A percentile compares a stretch with the other conserved stretches of the same genome.
Conservation (phyloP, 2,888 invertebrate species). For the Stenoptilia bipunctidactyla region DNA sequence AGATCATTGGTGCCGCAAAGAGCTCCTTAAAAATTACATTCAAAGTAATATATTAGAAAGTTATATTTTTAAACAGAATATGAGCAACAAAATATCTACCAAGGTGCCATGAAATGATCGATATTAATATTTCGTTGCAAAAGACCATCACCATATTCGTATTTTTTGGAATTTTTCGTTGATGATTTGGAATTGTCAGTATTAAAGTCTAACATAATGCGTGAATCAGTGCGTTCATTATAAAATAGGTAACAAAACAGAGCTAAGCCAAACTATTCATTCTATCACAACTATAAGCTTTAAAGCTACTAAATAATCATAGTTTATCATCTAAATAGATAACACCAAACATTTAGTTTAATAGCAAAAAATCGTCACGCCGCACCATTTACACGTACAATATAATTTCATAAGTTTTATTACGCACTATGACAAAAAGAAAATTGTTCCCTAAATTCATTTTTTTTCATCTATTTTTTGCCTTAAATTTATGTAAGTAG, state of each 20-base stretch:
- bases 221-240: too few species aligned
- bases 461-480: conserved; percentile 9
- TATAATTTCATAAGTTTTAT: conserved; percentile 27
- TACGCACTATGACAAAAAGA: conserved; percentile 20
- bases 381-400: conserved; percentile 15
- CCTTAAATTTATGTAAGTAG: conserved; percentile 1
- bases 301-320: not conserved
- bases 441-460: conserved; percentile 26
- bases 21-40: too few species aligned
- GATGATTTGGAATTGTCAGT: too few species aligned
- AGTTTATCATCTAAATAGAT: not conserved
- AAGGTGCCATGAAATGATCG: too few species aligned
- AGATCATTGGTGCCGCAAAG: too few species aligned
- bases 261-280: not conserved
- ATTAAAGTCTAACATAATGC: not conserved
- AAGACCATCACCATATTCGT: too few species aligned
- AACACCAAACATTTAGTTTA: not conserved
- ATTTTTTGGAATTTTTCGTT: too few species aligned
- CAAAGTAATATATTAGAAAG: too few species aligned
- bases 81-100: too few species aligned
- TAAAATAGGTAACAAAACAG: too few species aligned
- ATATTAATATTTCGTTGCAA: too few species aligned
- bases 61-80: too few species aligned
- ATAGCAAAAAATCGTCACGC: not conserved
- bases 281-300: conserved; percentile 1